Conservation (phyloP, 2,113 vertebrate species). For the Heloderma charlesbogerti region DNA sequence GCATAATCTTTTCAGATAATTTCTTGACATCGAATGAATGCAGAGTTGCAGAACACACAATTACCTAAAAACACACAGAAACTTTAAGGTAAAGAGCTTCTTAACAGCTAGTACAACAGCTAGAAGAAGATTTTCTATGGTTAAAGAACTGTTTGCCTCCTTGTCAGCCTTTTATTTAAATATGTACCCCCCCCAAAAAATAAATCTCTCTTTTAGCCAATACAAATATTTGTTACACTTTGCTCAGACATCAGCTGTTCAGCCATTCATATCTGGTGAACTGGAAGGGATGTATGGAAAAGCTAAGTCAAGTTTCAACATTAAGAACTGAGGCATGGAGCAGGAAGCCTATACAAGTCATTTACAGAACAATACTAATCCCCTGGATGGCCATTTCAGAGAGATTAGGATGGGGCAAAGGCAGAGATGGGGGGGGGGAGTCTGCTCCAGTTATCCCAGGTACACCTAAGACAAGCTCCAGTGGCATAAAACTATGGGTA, state of each 20-base stretch:
- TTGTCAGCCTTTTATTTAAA: not conserved
- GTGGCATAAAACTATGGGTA: not conserved
- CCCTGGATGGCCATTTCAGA: no score
- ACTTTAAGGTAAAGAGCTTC: not conserved
- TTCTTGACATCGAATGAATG: slow-evolving; percentile 99
- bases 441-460: not conserved
- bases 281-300: not conserved
- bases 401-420: not conserved
- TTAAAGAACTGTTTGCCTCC: not conserved
- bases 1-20: slow-evolving; percentile 97
- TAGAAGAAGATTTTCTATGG: not conserved
- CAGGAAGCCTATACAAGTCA: not conserved
- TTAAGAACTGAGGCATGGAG: not conserved
- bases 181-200: not conserved
- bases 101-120: not conserved
- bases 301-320: not conserved
- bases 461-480: not conserved
- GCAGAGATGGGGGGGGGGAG: not conserved
- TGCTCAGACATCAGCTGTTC: not conserved
- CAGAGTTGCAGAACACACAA: slow-evolving; percentile 96
- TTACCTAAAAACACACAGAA: slow-evolving; percentile 81
- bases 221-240: not conserved
- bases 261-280: not conserved
- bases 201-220: not conserved
- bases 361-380: not conserved